These are phyloP conservation scores for Steinernema hermaphroditum DNA, from an alignment of 2,888 invertebrate species.

Conservation along the genomic window DNA sequence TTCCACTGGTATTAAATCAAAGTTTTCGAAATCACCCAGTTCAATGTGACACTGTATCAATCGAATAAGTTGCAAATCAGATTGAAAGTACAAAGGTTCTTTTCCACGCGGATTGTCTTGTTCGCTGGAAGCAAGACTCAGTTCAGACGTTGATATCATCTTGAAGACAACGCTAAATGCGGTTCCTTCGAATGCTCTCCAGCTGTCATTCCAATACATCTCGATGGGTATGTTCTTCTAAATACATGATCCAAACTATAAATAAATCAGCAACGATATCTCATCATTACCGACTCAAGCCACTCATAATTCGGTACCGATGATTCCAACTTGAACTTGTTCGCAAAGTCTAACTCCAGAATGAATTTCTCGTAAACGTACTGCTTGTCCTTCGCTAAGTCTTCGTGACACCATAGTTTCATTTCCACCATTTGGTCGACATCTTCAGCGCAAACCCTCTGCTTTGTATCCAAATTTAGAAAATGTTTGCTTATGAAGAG, in stretches of 20 bases:
- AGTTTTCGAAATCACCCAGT: not conserved
- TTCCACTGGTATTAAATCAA: not conserved
- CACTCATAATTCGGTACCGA: conserved; percentile 46
- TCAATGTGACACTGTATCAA: not conserved
- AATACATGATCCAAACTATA: not conserved
- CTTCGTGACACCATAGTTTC: conserved; percentile 44
- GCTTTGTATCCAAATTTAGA: conserved; percentile 38
- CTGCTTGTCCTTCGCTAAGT: conserved; percentile 42
- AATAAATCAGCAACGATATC: not conserved
- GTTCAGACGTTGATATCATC: not conserved
- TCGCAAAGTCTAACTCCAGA: conserved; percentile 49
- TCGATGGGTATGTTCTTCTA: conserved; percentile 3
- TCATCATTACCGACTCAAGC: conserved; percentile 9
- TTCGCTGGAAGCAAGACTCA: not conserved
- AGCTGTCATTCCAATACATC: conserved; percentile 1
- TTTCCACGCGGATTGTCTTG: not conserved
- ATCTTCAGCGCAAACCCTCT: conserved; percentile 37
- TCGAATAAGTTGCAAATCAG: not conserved
- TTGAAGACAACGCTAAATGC: not conserved
- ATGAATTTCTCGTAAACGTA: conserved; percentile 44
- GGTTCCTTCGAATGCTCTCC: not conserved
- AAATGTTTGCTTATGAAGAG: conserved; percentile 42
- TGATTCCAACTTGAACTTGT: conserved; percentile 43
- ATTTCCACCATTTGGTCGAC: conserved; percentile 40
- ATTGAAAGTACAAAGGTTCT: not conserved